Percentiles rank a stretch among this genome's conserved stretches.
These are phyloP conservation scores for Zoanthus solanderi DNA, from an alignment of 92 coral and sea anemone species.

Conservation along the genomic window DNA sequence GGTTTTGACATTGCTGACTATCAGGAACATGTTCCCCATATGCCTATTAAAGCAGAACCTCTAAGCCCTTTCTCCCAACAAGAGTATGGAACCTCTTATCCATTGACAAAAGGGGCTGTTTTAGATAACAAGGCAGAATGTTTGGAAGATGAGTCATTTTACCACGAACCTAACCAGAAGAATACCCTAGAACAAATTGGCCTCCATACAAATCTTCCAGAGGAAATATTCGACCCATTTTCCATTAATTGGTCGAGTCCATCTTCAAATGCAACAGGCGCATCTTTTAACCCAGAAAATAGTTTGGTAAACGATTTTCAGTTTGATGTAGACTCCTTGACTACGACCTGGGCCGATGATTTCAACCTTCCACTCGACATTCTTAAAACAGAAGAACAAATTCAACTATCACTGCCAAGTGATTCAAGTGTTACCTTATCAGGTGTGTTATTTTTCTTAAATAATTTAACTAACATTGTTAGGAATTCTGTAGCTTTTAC, in stretches of 20 bases:
- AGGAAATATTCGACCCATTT: conserved; percentile 71
- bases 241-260: conserved; percentile 72
- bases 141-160: conserved; percentile 34
- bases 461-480: neutral
- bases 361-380: conserved; percentile 70
- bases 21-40: conserved; percentile 17
- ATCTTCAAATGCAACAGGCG: conserved; percentile 44
- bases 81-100: neutral
- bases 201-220: conserved; percentile 54
- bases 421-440: conserved; percentile 59
- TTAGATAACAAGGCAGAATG: conserved; percentile 27
- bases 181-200: conserved; percentile 57
- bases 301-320: conserved; percentile 35
- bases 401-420: conserved; percentile 46
- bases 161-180: conserved; percentile 44
- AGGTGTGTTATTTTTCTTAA: conserved; percentile 53
- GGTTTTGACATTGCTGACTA: conserved; percentile 67
- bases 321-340: conserved; percentile 71
- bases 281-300: conserved; percentile 44
- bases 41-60: conserved; percentile 41
- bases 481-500: neutral
- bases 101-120: conserved; percentile 19
- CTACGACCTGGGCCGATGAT: conserved; percentile 59
- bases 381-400: conserved; percentile 50
- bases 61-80: neutral